phyloP scores from a whole-genome alignment of 2,113 vertebrate genomes.

The Ariopsis seemanni region DNA sequence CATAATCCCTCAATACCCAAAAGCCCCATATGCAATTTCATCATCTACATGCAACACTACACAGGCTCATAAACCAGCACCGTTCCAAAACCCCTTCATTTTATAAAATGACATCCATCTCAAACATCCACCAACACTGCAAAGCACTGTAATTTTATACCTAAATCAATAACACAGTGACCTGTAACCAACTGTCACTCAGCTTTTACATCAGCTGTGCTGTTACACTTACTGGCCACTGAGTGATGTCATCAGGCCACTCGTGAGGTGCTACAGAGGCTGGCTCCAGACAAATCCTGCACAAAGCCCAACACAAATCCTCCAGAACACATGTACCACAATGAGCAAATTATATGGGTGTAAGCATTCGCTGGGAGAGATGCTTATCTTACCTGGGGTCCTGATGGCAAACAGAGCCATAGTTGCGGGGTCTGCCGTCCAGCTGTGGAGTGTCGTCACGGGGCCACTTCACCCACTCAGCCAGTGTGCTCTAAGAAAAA shows the following conservation, averaged over 20 bases:
- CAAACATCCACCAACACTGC: neutral
- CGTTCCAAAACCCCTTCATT: neutral
- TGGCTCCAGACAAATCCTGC: slow-evolving; percentile 93
- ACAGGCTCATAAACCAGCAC: neutral
- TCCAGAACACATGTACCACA: neutral
- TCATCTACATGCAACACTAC: neutral
- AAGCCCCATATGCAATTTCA: neutral
- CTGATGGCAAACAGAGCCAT: slow-evolving; percentile 95
- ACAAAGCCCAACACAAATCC: neutral
- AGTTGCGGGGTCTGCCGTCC: slow-evolving; percentile 76
- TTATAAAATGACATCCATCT: neutral
- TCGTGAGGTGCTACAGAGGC: slow-evolving; percentile 91
- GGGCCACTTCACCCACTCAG: slow-evolving; percentile 98
- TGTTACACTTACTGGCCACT: slow-evolving; percentile 88
- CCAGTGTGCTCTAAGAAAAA: slow-evolving; percentile 83
- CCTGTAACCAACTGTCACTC: neutral
- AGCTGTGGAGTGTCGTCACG: slow-evolving; percentile 84
- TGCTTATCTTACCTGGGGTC: slow-evolving; percentile 83
- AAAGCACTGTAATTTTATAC: neutral
- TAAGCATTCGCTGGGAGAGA: neutral
- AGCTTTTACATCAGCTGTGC: neutral
- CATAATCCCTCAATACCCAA: neutral
- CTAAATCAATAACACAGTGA: neutral
- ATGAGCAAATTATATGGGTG: neutral
- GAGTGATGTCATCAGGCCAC: slow-evolving; percentile 98